Percentiles rank a stretch among this genome's conserved stretches.
phyloP scores from a whole-genome alignment of 1,140 invertebrate species.

The Hydropsyche tenuis region DNA sequence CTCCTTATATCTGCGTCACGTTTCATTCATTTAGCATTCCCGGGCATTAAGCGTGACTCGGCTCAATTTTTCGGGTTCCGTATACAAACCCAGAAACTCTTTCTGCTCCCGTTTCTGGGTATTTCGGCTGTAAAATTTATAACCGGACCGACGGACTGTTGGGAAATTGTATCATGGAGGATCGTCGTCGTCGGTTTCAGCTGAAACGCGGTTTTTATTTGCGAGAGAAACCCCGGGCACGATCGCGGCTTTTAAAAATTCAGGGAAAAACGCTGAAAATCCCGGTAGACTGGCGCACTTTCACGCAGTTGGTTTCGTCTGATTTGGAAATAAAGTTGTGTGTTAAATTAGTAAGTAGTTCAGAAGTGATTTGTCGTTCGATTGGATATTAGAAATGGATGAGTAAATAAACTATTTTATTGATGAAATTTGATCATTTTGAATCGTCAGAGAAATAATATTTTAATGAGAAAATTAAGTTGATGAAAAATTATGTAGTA shows the following conservation, averaged over 20 bases:
- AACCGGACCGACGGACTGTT: not conserved
- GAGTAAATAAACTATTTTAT: too few relatives aligned
- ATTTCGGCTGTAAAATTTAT: conserved; percentile 18
- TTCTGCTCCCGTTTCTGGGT: not conserved
- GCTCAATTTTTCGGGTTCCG: conserved; percentile 18
- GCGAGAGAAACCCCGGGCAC: not conserved
- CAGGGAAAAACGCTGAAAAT: not conserved
- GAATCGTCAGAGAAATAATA: too few relatives aligned
- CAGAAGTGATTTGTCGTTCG: too few relatives aligned
- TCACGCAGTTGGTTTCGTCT: too few relatives aligned
- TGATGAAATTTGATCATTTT: too few relatives aligned
- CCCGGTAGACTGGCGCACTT: not conserved
- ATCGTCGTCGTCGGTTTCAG: not conserved
- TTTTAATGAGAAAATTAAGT: too few relatives aligned
- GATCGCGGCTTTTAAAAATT: not conserved
- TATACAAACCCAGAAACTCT: not conserved
- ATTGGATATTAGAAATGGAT: too few relatives aligned
- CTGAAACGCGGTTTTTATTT: conserved; percentile 5
- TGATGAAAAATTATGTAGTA: too few relatives aligned
- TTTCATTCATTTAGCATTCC: conserved; percentile 20
- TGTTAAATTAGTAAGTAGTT: too few relatives aligned
- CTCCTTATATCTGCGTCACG: conserved; percentile 15
- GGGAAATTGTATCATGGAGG: conserved; percentile 1
- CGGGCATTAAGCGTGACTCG: conserved; percentile 17
- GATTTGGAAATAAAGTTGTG: too few relatives aligned